phyloP scores from a whole-genome alignment of 2,888 invertebrate genomes.

The Osmoderma eremita region DNA sequence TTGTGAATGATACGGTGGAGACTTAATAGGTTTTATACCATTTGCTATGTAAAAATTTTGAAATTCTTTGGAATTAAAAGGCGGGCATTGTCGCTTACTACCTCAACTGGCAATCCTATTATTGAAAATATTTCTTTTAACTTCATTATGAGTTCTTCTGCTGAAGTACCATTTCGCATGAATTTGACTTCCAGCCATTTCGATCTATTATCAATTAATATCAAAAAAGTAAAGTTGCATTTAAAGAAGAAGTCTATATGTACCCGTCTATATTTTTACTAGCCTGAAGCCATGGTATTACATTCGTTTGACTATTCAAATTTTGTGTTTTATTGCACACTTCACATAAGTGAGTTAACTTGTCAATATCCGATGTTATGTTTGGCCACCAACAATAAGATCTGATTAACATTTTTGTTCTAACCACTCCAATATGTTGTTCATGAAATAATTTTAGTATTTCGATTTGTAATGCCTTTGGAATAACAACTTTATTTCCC shows the following conservation, averaged over 20 bases:
- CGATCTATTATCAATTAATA: constrained; percentile 18
- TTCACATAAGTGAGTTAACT: not conserved
- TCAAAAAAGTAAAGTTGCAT: not conserved
- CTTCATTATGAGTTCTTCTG: constrained; percentile 30
- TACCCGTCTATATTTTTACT: not conserved
- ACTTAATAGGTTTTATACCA: constrained; percentile 16
- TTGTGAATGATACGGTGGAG: not conserved
- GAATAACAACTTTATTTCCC: not conserved
- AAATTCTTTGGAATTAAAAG: constrained; percentile 15
- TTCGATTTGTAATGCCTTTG: no score
- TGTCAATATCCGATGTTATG: constrained; percentile 1
- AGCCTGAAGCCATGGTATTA: not conserved
- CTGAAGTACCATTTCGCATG: constrained; percentile 21
- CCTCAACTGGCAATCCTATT: not conserved
- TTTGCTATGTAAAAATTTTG: not conserved
- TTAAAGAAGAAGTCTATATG: not conserved
- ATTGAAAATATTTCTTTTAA: constrained; percentile 30
- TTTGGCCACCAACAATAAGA: not conserved
- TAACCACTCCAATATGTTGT: not conserved
- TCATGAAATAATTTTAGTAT: not conserved
- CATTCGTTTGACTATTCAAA: not conserved
- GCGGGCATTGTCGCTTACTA: constrained; percentile 26
- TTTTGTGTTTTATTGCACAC: not conserved
- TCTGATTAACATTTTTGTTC: constrained; percentile 11
- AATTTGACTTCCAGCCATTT: constrained; percentile 37